phyloP scores from a whole-genome alignment of 1,140 invertebrate species.

The Euglossa dilemma region DNA sequence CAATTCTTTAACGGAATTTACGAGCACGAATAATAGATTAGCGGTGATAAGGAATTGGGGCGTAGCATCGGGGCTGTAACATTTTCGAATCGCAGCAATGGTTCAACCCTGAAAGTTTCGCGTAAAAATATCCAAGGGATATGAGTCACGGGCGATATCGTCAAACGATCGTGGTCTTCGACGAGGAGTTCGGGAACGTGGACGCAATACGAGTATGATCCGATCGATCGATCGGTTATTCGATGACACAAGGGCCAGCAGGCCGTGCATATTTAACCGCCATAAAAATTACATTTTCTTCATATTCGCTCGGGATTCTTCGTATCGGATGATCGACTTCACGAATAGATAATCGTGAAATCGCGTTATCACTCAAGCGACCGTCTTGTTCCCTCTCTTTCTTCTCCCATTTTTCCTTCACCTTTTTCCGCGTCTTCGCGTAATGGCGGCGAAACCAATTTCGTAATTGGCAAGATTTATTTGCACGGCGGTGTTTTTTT shows the following conservation, averaged over 20 bases:
- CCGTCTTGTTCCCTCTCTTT: too few species aligned
- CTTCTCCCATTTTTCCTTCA: too few species aligned
- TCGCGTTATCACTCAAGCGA: too few species aligned
- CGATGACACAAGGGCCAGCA: neutral
- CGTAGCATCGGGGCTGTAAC: neutral
- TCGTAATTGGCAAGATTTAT: neutral
- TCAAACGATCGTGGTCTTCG: neutral
- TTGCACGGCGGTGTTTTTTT: neutral
- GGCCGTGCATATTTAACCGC: constrained; percentile 12
- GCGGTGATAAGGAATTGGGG: constrained; percentile 42
- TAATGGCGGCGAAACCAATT: neutral
- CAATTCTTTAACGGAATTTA: constrained; percentile 37
- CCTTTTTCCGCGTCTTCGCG: too few species aligned
- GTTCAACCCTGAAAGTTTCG: neutral
- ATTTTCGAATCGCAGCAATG: constrained; percentile 1
- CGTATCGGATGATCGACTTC: neutral
- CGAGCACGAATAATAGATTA: constrained; percentile 42
- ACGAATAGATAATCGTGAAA: neutral
- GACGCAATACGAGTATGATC: neutral
- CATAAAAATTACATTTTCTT: constrained; percentile 27
- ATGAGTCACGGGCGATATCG: neutral
- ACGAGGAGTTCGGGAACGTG: neutral
- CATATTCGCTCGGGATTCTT: neutral
- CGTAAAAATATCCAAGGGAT: neutral
- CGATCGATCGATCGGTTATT: constrained; percentile 40